Conservation (phyloP, 1,140 invertebrate genomes). For the Lasaia peninsularis region DNA sequence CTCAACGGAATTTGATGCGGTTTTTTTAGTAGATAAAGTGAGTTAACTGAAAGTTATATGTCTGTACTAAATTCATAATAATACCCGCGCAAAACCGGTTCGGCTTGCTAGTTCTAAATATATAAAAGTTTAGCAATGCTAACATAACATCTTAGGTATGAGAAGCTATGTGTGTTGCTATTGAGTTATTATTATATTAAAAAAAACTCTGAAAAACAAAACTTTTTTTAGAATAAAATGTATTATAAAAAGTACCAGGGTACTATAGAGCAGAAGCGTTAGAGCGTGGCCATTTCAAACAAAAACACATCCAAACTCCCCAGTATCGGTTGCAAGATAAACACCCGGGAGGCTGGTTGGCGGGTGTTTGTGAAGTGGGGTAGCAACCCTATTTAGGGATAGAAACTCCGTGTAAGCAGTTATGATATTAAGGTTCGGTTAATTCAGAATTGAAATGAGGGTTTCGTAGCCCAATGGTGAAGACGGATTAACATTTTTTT, state of each 20-base stretch:
- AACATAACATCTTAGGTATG: too few relatives aligned
- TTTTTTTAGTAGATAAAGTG: too few relatives aligned
- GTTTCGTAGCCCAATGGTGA: not conserved
- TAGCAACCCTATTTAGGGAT: slow-evolving; percentile 17
- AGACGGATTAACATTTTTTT: not conserved
- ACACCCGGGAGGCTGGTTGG: slow-evolving; percentile 27
- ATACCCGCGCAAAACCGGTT: too few relatives aligned
- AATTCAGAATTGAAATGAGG: not conserved
- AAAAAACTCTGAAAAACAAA: not conserved
- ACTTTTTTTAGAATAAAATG: not conserved
- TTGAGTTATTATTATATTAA: too few relatives aligned
- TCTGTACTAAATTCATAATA: too few relatives aligned
- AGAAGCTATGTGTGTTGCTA: too few relatives aligned
- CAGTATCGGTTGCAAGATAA: slow-evolving; percentile 32
- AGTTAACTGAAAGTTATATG: too few relatives aligned
- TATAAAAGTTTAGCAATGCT: too few relatives aligned
- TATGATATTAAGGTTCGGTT: slow-evolving; percentile 22
- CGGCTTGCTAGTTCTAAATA: too few relatives aligned
- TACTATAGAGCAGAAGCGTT: slow-evolving; percentile 26
- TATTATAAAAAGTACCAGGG: slow-evolving; percentile 23
- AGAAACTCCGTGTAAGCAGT: slow-evolving; percentile 22
- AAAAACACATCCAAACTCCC: slow-evolving; percentile 32
- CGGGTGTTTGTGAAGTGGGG: slow-evolving; percentile 27
- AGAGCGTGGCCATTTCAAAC: slow-evolving; percentile 33
- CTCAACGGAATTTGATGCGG: too few relatives aligned